phyloP scores from a whole-genome alignment of 2,113 vertebrate species.

The Melanerpes aurifrons region DNA sequence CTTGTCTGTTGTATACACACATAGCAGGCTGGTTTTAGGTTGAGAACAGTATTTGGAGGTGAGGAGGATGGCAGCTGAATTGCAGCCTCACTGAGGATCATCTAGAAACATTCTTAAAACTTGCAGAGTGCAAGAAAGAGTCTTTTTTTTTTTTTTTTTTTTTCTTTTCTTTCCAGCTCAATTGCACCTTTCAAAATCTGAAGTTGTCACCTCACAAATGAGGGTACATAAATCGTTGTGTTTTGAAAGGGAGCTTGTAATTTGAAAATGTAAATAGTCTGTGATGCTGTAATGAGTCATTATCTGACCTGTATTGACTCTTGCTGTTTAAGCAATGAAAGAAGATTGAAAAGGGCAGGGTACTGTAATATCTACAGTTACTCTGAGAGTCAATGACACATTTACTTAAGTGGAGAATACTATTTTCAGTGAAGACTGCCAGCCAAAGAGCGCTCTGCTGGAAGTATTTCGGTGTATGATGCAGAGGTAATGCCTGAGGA shows the following conservation, averaged over 20 bases:
- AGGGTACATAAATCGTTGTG: background rate
- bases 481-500: background rate
- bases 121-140: background rate
- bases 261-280: background rate
- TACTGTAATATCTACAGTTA: slow-evolving; percentile 1
- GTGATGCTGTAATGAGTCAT: background rate
- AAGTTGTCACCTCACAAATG: background rate
- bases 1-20: background rate
- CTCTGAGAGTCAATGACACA: slow-evolving; percentile 8
- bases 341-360: background rate
- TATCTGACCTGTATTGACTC: slow-evolving; percentile 10
- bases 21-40: background rate
- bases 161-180: background rate
- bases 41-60: background rate
- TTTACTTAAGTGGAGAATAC: slow-evolving; percentile 23
- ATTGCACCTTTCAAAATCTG: background rate
- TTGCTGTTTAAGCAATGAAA: slow-evolving; percentile 6
- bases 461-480: background rate
- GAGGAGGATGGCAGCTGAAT: background rate
- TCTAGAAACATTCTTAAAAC: background rate
- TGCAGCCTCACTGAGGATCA: background rate
- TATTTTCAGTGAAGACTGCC: slow-evolving; percentile 21
- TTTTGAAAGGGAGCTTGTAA: slow-evolving; percentile 13
- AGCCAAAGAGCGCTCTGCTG: slow-evolving; percentile 11
- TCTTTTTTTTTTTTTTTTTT: background rate